Base-by-base conservation (phyloP, 2,797 vertebrate species). In the Sebastes minor region DNA sequence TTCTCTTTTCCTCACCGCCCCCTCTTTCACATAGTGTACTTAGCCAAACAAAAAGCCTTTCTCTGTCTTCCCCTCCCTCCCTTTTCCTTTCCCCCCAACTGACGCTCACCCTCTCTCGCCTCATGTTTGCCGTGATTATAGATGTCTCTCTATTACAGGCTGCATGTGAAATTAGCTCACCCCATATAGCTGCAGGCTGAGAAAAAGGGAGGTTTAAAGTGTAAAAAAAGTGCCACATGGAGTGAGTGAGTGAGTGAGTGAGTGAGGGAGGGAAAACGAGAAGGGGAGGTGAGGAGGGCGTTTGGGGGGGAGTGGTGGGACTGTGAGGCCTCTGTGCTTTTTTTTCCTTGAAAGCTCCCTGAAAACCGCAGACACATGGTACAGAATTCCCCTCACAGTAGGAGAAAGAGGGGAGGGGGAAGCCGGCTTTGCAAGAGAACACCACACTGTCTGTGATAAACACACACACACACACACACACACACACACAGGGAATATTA, bases 341-440 rank as follows among this genome's bases (percentile, higher is more conserved):
- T 89, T 94, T 95, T 92, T 92, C 85, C 94, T 94, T 93, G 89
- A 95, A 91, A 94, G 92, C 94, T 94, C 93, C 91, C 90, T 94
- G 90, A 93, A 94, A 95, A 94, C 92, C 92, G 70, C 92, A 91
- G 93, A 93, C 94, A 95, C 95, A 95, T 94, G 94, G 92, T 92
- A 88, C 91, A 96, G 92, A 96, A 95, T 95, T 94, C 91, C 93
- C 93, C 91, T 91, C 89, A 57, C 87, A 82, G 91, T 88, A 42
- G 80, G 82, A 74, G 66, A 46, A 32, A 30, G 25, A 12, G n/a
- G 38, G 35, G 23, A 42, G 18, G 74, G 57, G 52, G 85, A 22
- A 67, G 77, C 10, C 16, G 4, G 56, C 57, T 62, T 83, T 81
- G 88, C 77, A 81, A 84, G 83, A 90, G 76, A 88, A 88, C 82